A percentile compares a stretch with the other conserved stretches of the same genome.
Evolutionary conservation across 2,888 invertebrate species (phyloP).

Genomic region (Sphecodes monilicornis): DNA sequence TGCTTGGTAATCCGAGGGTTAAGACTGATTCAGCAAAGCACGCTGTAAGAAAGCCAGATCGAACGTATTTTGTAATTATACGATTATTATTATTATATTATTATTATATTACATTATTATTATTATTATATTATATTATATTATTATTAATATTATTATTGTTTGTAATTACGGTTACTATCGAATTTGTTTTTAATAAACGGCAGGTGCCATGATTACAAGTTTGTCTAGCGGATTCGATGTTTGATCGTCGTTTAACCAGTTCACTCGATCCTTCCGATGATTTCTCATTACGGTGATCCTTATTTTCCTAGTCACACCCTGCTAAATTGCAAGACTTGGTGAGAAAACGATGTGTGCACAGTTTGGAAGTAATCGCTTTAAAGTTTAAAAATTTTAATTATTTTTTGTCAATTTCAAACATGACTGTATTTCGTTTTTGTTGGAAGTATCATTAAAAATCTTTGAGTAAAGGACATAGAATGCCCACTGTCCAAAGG

Average conservation of each 20-base stretch:
- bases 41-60: constrained; percentile 75
- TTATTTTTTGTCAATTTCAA: too few species aligned
- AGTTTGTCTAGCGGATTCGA: constrained; percentile 8
- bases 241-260: not conserved
- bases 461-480: too few species aligned
- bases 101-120: constrained; percentile 71
- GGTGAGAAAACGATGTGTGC: too few species aligned
- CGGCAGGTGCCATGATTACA: constrained; percentile 82
- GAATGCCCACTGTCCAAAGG: too few species aligned
- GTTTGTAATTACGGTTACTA: constrained; percentile 80
- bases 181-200: constrained; percentile 82
- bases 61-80: constrained; percentile 80
- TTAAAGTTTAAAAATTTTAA: too few species aligned
- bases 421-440: too few species aligned
- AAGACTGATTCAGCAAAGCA: constrained; percentile 77
- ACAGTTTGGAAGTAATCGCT: too few species aligned
- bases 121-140: constrained; percentile 75
- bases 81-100: constrained; percentile 59
- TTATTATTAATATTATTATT: constrained; percentile 76
- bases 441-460: too few species aligned
- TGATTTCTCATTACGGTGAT: too few species aligned
- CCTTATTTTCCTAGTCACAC: too few species aligned
- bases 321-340: too few species aligned
- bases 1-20: constrained; percentile 77
- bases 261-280: not conserved